phyloP scores from a whole-genome alignment of 2,113 vertebrate genomes.

The Sitta europaea region DNA sequence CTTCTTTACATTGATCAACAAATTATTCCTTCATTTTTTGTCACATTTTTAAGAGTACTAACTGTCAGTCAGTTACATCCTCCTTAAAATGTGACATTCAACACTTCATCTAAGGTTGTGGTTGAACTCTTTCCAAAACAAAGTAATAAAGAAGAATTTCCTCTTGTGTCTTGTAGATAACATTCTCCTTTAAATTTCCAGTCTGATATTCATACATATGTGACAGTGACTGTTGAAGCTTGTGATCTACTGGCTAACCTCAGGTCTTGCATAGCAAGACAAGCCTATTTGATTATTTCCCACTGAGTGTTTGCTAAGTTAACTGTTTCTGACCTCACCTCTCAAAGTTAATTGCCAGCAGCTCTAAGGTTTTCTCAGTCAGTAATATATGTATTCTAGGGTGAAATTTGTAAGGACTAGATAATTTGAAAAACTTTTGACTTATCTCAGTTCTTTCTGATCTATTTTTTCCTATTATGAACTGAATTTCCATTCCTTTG shows the following conservation, averaged over 20 bases:
- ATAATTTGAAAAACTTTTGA: neutral
- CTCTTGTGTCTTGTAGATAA: neutral
- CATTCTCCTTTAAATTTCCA: neutral
- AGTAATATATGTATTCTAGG: neutral
- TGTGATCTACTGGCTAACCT: neutral
- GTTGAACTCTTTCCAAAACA: neutral
- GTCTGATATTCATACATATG: neutral
- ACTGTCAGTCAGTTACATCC: accelerated
- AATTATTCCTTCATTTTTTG: neutral
- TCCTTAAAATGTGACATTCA: neutral
- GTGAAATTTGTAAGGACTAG: neutral
- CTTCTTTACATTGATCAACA: neutral
- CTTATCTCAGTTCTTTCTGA: neutral
- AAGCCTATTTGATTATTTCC: neutral
- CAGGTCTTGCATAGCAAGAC: neutral
- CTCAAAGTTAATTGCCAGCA: neutral
- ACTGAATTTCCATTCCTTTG: neutral
- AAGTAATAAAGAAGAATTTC: neutral
- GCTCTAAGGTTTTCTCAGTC: neutral
- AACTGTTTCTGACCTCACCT: neutral
- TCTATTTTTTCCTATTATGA: neutral
- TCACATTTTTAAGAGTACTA: neutral
- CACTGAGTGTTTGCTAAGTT: neutral
- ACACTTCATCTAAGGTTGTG: neutral
- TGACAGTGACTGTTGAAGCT: neutral